Evolutionary conservation across 2,113 vertebrate genomes (phyloP), one percentile per base, ranked within the genome.

Genomic region (Coturnix japonica): DNA sequence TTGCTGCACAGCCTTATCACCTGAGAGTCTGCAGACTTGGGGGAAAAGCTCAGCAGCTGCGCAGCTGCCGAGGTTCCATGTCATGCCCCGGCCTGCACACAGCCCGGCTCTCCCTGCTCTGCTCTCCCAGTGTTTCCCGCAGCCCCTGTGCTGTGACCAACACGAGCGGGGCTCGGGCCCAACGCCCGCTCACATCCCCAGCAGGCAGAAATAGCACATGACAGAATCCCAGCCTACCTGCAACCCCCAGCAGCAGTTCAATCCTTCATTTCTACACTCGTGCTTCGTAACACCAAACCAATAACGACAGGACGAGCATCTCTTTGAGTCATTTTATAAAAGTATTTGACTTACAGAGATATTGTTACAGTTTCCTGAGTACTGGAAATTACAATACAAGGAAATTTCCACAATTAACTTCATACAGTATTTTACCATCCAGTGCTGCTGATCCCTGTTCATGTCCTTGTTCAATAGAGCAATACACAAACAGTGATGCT

Each of bases 291-390:
- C 66, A 51, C 66, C 25, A 56, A 85, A 85, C 72, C 74, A 97
- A 95, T 37, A 64, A 85, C 0, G 3, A 91, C 22, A 46, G 95
- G 65, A 87, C 65, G 57, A 85, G 31, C 79, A 94, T 80, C 60
- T 95, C 69, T 65, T 96, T 86, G 90, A 96, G 93, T 76, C 96
- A 94, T 93, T 97, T 97, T 97, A 96, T 97, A 97, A 97, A 97
- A 97, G 95, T 95, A 96, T 93, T 95, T 97, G 95, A 96, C 93
- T 97, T 94, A 63, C 74, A 95, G 90, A 96, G 92, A 91, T 95
- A 95, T 89, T 95, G 96, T 95, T 94, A 96, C 94, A 96, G 92
- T 97, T 97, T 97, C 96, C 97, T 97, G 97, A 97, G 97, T 94
- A 97, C 96, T 89, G 93, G 83, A 96, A 97, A 93, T 96, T 95